Evolutionary conservation across 2,888 invertebrate species (phyloP), one percentile per base, ranked within the genome.

Genomic region (Bellardia pandia): DNA sequence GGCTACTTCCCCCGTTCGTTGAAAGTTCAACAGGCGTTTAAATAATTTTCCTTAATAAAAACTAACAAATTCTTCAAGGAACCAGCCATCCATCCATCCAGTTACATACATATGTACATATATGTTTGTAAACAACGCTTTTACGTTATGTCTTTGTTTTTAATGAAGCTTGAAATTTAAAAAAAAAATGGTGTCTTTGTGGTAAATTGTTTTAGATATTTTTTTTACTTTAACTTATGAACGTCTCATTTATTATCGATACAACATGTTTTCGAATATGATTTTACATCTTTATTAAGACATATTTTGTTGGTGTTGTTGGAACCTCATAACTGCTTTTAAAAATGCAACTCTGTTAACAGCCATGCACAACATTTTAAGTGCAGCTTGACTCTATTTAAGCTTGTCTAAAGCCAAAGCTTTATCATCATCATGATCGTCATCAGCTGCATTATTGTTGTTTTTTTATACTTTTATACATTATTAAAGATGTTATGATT

Each of bases 401-500:
- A 58, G 58, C 72, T 30, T 58, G 72, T 42, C 14, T 75, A 48
- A 62, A 58, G 40, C 23, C 37, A 75, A 75, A 62, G 48, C 62
- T 60, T 48, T 37, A 75, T 60, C n/a, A 74, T 42, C 42, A 7
- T 23, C 51, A 53, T 40, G 13, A 42, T 66, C 37, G 37, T 64
- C 64, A 64, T 42, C 42, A 40, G 5, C 11, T 8, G 23, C 68
- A 13, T 48, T 48, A 68, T 68, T 16, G 48, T 11, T 42, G 48
- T 62, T 83, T 13, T 76, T 37, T 37, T 6, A 37, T 37, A 6
- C 33, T 4, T 37, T 37, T 37, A 1, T 37, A 37, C 37, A 37
- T 37, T 23, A 14, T 33, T 42, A 82, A 64, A 64, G 69, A 86
- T 82, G 53, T 62, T 82, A 62, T 60, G 72, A 62, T 82, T 78